phyloP scores from a whole-genome alignment of 2,888 invertebrate genomes.

The Agriopis marginaria region DNA sequence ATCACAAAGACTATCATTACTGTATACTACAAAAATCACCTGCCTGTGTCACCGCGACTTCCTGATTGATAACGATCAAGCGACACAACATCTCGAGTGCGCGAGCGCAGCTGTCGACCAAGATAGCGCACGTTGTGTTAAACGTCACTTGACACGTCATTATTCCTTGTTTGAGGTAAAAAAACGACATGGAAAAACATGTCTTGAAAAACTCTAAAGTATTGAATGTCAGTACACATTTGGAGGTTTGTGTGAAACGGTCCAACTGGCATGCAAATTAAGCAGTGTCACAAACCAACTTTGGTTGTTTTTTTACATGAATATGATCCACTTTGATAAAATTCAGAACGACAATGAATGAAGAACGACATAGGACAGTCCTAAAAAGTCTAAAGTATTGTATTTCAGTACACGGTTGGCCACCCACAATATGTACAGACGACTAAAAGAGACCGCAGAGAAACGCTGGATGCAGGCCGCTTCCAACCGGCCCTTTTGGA shows the following conservation, averaged over 20 bases:
- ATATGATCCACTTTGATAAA: too few species aligned
- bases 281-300: neutral
- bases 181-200: constrained; percentile 1
- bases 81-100: constrained; percentile 22
- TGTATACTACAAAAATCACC: constrained; percentile 15
- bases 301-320: neutral
- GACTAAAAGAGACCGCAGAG: too few species aligned
- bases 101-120: constrained; percentile 35
- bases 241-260: neutral
- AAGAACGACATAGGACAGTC: neutral
- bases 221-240: neutral
- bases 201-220: neutral
- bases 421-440: too few species aligned
- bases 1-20: neutral
- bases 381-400: neutral
- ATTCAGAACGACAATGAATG: too few species aligned
- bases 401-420: constrained; percentile 1
- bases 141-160: constrained; percentile 26
- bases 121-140: constrained; percentile 36
- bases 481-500: too few species aligned
- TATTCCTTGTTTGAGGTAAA: constrained; percentile 25
- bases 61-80: constrained; percentile 31
- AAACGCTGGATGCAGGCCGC: too few species aligned
- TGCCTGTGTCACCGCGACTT: constrained; percentile 29
- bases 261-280: neutral